Evolutionary conservation across 2,888 invertebrate species (phyloP).

Genomic region (Orthosia incerta): DNA sequence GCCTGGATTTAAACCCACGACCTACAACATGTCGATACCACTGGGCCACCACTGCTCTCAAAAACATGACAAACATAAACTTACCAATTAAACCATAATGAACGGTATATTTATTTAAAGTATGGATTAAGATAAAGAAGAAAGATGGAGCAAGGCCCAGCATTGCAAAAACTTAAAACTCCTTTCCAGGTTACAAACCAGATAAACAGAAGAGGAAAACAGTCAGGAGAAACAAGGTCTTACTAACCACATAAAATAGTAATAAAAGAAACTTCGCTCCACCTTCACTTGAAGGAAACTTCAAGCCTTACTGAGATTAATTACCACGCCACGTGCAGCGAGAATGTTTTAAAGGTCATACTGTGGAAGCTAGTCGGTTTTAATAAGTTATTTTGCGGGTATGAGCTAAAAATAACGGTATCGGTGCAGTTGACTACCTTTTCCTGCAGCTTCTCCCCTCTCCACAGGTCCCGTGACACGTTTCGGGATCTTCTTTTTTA

Average conservation of each 20-base stretch:
- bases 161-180: neutral
- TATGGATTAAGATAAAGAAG: neutral
- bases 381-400: conserved; percentile 20
- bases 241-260: neutral
- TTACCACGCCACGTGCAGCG: conserved; percentile 41
- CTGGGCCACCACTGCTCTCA: no score
- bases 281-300: conserved; percentile 28
- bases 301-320: conserved; percentile 38
- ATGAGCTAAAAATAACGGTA: neutral
- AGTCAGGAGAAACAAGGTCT: neutral
- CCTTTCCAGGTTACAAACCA: neutral
- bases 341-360: conserved; percentile 27
- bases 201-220: no score
- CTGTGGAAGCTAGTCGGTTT: neutral
- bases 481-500: no score
- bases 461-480: no score
- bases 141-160: neutral
- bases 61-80: no score
- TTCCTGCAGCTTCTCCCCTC: no score
- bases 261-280: conserved; percentile 16
- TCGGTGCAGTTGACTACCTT: no score
- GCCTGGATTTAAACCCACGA: no score
- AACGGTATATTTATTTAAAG: no score
- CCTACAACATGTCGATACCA: no score
- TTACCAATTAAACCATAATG: neutral